phyloP scores from a whole-genome alignment of 2,113 vertebrate genomes.

The Cebus imitator region DNA sequence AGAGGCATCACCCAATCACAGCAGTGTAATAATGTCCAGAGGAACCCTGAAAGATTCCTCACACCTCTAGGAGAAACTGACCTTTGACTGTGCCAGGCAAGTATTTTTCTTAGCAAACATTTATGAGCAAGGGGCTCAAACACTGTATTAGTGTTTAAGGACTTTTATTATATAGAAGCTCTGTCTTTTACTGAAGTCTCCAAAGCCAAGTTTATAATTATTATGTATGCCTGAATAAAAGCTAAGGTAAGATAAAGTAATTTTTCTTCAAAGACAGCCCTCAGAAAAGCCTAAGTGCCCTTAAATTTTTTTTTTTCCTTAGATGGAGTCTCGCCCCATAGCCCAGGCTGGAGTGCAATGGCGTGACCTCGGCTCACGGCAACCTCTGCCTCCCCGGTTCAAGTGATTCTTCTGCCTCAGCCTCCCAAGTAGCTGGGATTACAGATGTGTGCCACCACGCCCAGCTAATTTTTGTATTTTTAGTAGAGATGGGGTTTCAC shows the following conservation, averaged over 20 bases:
- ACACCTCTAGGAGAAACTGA: not conserved
- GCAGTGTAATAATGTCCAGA: not conserved
- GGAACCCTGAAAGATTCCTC: not conserved
- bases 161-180: not conserved
- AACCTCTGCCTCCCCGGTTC: too few relatives aligned
- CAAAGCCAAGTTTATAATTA: constrained; percentile 13
- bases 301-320: not conserved
- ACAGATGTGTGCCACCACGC: too few relatives aligned
- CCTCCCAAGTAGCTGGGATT: too few relatives aligned
- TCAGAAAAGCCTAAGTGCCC: not conserved
- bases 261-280: not conserved
- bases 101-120: not conserved
- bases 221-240: not conserved
- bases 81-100: not conserved
- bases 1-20: not conserved
- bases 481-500: too few relatives aligned
- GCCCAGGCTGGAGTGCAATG: too few relatives aligned
- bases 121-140: not conserved
- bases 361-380: too few relatives aligned
- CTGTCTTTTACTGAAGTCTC: not conserved
- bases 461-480: too few relatives aligned
- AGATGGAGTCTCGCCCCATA: too few relatives aligned
- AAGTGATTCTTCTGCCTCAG: too few relatives aligned
- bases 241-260: not conserved
- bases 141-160: not conserved